Evolutionary conservation across 2,888 invertebrate genomes (phyloP).

Genomic region (Clistopyga incitator): DNA sequence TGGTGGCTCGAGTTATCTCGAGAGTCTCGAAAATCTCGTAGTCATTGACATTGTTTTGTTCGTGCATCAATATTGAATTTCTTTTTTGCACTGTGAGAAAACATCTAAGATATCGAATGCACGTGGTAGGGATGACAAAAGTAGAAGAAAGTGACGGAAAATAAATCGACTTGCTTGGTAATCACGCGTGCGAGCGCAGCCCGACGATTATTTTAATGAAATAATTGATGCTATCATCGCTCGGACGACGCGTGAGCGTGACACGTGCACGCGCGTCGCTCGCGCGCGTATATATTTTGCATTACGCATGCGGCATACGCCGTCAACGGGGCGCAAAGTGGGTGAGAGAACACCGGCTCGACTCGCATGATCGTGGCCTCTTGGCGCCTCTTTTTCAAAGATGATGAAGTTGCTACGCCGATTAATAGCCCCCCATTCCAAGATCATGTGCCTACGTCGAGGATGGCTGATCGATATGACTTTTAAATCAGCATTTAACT

Average conservation of each 20-base stretch:
- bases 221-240: constrained; percentile 64
- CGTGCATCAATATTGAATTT: too few species aligned
- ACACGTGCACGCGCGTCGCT: constrained; percentile 38
- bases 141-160: constrained; percentile 29
- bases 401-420: constrained; percentile 39
- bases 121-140: not conserved
- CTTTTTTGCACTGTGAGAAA: too few species aligned
- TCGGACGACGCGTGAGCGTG: constrained; percentile 44
- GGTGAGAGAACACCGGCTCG: constrained; percentile 1
- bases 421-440: constrained; percentile 33
- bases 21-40: too few species aligned
- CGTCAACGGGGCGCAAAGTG: constrained; percentile 51
- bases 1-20: too few species aligned
- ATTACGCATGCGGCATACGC: constrained; percentile 55
- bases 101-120: not conserved
- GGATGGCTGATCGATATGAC: constrained; percentile 2
- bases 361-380: constrained; percentile 24
- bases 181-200: constrained; percentile 33
- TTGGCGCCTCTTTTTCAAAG: constrained; percentile 30
- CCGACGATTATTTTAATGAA: constrained; percentile 65
- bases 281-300: constrained; percentile 29
- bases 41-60: too few species aligned
- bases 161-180: constrained; percentile 57
- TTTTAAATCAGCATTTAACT: constrained; percentile 11
- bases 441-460: constrained; percentile 24